A percentile compares a stretch with the other conserved stretches of the same genome.
phyloP scores from a whole-genome alignment of 2,888 invertebrate species.

The Torymus tubicola region DNA sequence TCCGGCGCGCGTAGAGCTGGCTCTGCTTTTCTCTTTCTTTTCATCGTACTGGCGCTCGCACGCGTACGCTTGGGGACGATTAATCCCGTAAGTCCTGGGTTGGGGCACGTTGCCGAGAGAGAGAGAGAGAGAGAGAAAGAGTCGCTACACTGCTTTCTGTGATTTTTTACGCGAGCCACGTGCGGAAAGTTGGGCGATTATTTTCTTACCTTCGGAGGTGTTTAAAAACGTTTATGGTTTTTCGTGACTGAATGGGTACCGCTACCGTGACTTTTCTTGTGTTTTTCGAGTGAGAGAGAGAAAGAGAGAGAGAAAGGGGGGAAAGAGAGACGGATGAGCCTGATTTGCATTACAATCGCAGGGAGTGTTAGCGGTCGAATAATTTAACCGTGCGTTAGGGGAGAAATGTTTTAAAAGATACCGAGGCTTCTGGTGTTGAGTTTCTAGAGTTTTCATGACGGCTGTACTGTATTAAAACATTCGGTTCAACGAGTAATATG shows the following conservation, averaged over 20 bases:
- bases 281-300: too few species aligned
- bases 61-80: slow-evolving; percentile 33
- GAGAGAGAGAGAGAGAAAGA: background rate
- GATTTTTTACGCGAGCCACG: slow-evolving; percentile 9
- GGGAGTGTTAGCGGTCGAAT: slow-evolving; percentile 20
- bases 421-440: background rate
- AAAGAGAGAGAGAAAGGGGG: too few species aligned
- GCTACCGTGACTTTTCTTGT: slow-evolving; percentile 18
- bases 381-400: slow-evolving; percentile 5
- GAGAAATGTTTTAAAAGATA: background rate
- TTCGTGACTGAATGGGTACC: background rate
- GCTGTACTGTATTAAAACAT: background rate
- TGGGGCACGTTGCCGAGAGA: slow-evolving; percentile 22
- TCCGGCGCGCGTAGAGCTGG: slow-evolving; percentile 10
- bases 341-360: slow-evolving; percentile 40
- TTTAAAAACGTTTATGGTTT: slow-evolving; percentile 10
- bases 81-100: slow-evolving; percentile 49
- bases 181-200: slow-evolving; percentile 34
- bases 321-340: too few species aligned
- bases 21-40: slow-evolving; percentile 36
- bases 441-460: background rate
- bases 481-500: too few species aligned
- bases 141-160: background rate
- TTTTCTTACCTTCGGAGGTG: slow-evolving; percentile 5
- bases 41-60: background rate